These are phyloP conservation scores for Catajapyx aquilonaris DNA, from an alignment of 1,140 invertebrate species.

Conservation along the genomic window DNA sequence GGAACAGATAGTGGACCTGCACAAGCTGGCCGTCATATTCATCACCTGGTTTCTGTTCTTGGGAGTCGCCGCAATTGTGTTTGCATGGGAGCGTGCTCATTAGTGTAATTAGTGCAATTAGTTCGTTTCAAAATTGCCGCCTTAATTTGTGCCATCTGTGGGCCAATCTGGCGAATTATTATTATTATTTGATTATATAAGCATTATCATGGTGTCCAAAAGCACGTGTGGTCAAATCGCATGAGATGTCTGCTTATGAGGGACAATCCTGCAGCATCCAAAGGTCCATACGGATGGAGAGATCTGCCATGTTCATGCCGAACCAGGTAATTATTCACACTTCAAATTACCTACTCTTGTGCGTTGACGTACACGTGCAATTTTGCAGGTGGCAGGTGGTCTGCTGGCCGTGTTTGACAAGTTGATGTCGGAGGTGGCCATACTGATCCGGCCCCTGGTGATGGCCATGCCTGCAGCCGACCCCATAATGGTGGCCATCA, in stretches of 20 bases:
- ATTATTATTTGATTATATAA: too few relatives aligned
- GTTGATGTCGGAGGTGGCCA: constrained; percentile 34
- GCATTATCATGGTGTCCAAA: too few relatives aligned
- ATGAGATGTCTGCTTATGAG: constrained; percentile 87
- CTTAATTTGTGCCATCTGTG: too few relatives aligned
- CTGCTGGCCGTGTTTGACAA: constrained; percentile 38
- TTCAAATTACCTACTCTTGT: not conserved
- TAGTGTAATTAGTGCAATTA: too few relatives aligned
- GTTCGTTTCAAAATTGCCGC: too few relatives aligned
- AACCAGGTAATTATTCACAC: constrained; percentile 28
- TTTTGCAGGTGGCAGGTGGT: constrained; percentile 30
- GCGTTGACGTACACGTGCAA: not conserved
- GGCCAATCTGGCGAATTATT: too few relatives aligned
- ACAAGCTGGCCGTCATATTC: too few relatives aligned
- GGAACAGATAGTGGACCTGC: too few relatives aligned
- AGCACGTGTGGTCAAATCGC: constrained; percentile 58
- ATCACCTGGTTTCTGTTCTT: too few relatives aligned
- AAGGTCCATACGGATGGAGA: constrained; percentile 70
- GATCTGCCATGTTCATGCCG: constrained; percentile 52
- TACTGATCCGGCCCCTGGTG: constrained; percentile 23
- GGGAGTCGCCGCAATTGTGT: too few relatives aligned
- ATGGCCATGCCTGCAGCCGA: constrained; percentile 13
- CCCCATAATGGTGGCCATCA: constrained; percentile 6
- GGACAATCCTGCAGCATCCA: constrained; percentile 93
- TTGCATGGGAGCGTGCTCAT: too few relatives aligned